phyloP scores from a whole-genome alignment of 2,113 vertebrate genomes.

The Amphilophus citrinellus region DNA sequence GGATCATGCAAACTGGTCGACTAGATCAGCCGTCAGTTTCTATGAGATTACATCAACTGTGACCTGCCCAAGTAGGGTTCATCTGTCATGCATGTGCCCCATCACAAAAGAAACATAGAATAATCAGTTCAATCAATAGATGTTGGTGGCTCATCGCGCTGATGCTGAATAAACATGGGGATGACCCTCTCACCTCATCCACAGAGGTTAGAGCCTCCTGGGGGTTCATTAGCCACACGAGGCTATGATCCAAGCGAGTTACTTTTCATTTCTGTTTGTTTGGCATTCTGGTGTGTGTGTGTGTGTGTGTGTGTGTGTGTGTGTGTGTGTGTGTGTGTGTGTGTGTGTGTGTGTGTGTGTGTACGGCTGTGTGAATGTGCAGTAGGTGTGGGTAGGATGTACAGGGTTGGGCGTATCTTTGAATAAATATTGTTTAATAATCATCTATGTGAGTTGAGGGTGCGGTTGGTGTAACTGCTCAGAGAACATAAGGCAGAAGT shows the following conservation, averaged over 20 bases:
- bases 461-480: neutral
- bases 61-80: constrained; percentile 72
- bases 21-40: constrained; percentile 69
- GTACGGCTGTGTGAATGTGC: neutral
- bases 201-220: constrained; percentile 62
- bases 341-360: constrained; percentile 8
- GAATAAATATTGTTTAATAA: constrained; percentile 12
- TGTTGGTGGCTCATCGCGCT: constrained; percentile 64
- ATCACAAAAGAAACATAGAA: constrained; percentile 73
- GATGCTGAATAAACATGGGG: constrained; percentile 81
- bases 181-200: constrained; percentile 76
- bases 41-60: constrained; percentile 69
- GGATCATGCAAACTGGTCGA: constrained; percentile 61
- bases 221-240: constrained; percentile 78
- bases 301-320: neutral
- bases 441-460: neutral
- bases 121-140: constrained; percentile 81
- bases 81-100: constrained; percentile 76
- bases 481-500: neutral
- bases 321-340: neutral
- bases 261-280: constrained; percentile 72
- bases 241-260: constrained; percentile 67
- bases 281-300: constrained; percentile 30
- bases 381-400: neutral
- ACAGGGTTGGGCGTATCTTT: constrained; percentile 1